These are phyloP conservation scores for Sitophilus oryzae DNA, from an alignment of 1,140 invertebrate species.

Conservation along the genomic window DNA sequence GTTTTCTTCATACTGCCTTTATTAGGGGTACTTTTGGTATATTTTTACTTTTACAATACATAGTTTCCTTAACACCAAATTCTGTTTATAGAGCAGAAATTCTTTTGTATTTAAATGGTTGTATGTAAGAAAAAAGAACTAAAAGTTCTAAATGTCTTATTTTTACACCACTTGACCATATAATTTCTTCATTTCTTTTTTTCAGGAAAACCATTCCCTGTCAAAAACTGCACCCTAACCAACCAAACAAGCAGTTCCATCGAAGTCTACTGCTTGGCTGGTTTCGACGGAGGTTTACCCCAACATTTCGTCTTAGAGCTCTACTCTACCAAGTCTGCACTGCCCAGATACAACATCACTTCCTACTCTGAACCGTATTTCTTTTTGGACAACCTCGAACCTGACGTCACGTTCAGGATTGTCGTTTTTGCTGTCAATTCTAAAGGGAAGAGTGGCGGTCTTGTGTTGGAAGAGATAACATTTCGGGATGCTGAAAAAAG, in stretches of 20 bases:
- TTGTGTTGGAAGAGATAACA: slow-evolving; percentile 66
- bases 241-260: slow-evolving; percentile 70
- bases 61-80: too few species aligned
- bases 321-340: slow-evolving; percentile 53
- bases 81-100: too few species aligned
- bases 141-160: too few species aligned
- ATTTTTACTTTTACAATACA: too few species aligned
- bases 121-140: too few species aligned
- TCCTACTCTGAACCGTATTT: slow-evolving; percentile 58
- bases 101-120: too few species aligned
- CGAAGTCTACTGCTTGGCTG: slow-evolving; percentile 66
- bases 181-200: too few species aligned
- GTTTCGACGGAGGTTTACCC: slow-evolving; percentile 79
- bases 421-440: slow-evolving; percentile 70
- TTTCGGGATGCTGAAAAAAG: slow-evolving; percentile 74
- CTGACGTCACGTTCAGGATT: slow-evolving; percentile 67
- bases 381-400: slow-evolving; percentile 64
- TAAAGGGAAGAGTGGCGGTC: slow-evolving; percentile 67
- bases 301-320: slow-evolving; percentile 76
- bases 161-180: too few species aligned
- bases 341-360: slow-evolving; percentile 60
- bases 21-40: too few species aligned
- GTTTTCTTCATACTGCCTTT: too few species aligned
- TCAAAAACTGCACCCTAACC: slow-evolving; percentile 66
- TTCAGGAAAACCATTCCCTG: slow-evolving; percentile 66